Conservation (phyloP, 2,113 vertebrate genomes). For the Dendropsophus ebraccatus region DNA sequence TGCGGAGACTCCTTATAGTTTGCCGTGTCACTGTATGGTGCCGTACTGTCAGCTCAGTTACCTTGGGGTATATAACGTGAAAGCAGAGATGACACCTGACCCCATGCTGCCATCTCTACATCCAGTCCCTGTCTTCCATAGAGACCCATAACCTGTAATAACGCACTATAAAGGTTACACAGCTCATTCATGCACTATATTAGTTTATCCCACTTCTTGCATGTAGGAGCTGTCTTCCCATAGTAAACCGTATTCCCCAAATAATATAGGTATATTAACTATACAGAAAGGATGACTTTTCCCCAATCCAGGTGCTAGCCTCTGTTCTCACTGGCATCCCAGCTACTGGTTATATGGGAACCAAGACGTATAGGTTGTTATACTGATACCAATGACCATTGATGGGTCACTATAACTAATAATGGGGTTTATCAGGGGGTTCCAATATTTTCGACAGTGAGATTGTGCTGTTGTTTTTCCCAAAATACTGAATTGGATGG, state of each 20-base stretch:
- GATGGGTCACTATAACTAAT: background rate
- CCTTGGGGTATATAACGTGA: slow-evolving; percentile 25
- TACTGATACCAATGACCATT: background rate
- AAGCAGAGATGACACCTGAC: slow-evolving; percentile 38
- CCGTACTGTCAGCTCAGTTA: background rate
- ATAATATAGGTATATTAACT: background rate
- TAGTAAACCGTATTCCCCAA: background rate
- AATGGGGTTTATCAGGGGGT: background rate
- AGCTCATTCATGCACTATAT: too few species aligned
- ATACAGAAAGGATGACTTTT: too few species aligned
- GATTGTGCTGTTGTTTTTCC: too few species aligned
- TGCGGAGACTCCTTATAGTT: background rate
- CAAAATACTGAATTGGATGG: too few species aligned
- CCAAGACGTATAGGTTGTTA: too few species aligned
- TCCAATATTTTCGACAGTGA: background rate
- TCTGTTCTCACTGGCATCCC: too few species aligned
- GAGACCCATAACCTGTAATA: slow-evolving; percentile 29
- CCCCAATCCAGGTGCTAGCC: too few species aligned
- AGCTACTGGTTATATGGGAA: too few species aligned
- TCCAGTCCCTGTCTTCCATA: background rate
- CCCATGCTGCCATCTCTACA: background rate
- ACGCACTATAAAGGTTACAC: background rate
- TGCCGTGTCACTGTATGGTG: background rate
- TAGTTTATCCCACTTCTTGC: too few species aligned
- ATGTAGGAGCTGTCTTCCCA: background rate